Percentiles rank a stretch among this genome's conserved stretches.
phyloP scores from a whole-genome alignment of 1,140 invertebrate species.

The Cyclargus thomasi region DNA sequence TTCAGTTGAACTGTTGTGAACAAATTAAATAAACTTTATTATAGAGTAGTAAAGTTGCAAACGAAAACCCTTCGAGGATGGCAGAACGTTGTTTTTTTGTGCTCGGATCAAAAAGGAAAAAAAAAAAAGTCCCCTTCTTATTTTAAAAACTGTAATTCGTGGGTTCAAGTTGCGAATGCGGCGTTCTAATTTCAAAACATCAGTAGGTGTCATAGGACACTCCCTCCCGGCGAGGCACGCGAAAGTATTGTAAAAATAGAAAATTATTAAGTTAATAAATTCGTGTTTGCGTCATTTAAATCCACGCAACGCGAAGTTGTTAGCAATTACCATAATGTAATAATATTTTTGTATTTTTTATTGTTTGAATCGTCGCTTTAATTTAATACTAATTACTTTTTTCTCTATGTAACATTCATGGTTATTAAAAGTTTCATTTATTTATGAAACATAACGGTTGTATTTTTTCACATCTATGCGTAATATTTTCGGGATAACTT shows the following conservation, averaged over 20 bases:
- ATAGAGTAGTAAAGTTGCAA: slow-evolving; percentile 24
- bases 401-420: background rate
- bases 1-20: slow-evolving; percentile 7
- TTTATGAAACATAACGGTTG: too few species aligned
- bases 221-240: slow-evolving; percentile 41
- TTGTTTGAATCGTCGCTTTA: background rate
- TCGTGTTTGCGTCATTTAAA: slow-evolving; percentile 9
- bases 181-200: slow-evolving; percentile 73
- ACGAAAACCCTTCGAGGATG: background rate
- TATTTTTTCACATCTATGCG: too few species aligned
- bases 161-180: slow-evolving; percentile 71
- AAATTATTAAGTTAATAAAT: slow-evolving; percentile 1
- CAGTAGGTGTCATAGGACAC: slow-evolving; percentile 71
- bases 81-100: background rate
- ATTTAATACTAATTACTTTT: background rate
- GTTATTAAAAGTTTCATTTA: too few species aligned
- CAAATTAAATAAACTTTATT: slow-evolving; percentile 24
- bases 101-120: slow-evolving; percentile 29
- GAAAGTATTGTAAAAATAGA: slow-evolving; percentile 37
- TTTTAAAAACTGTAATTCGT: slow-evolving; percentile 72
- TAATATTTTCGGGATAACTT: too few species aligned
- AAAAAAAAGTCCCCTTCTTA: slow-evolving; percentile 64
- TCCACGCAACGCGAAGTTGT: background rate
- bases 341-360: background rate
- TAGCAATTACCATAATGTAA: background rate